Base-by-base conservation (phyloP, 2,888 invertebrate species). In the Thera obeliscata region DNA sequence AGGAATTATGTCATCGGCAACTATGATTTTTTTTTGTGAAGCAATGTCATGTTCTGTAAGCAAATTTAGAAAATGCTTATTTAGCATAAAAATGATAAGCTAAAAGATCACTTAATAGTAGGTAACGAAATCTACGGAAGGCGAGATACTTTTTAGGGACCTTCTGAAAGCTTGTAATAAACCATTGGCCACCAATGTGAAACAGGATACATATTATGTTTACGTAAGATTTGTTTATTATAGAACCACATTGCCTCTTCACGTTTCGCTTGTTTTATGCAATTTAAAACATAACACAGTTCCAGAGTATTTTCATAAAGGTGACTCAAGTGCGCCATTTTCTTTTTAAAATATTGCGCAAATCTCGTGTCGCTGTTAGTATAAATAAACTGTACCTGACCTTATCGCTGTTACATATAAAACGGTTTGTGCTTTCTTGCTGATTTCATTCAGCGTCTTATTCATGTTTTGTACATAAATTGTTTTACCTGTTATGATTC, bases 371-470 rank as follows among this genome's bases (percentile, higher is more conserved):
- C 70, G 67, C 61, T 69, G 70, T 50, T 33, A 33, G 52, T 78
- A 77, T 69, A 76, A 78, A 81, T 80, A 76, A 77, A 74, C 72
- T 73, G 71, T 73, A 77, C 70, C 73, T 82, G 82, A 82, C 78
- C 81, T 83, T 82, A 83, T 84, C 83, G 78, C 70, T 70, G 72
- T 83, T 78, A 76, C 76, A 83, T 80, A 81, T 79, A 81, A 81
- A 82, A 73, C 76, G 61, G 67, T 72, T 70, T 73, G 73, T 61
- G 73, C 71, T 79, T 78, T 67, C 75, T 74, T 76, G 74, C 68
- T 71, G 71, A 69, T 67, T 70, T 71, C 50, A 58, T 65, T 72
- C 67, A 35, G 49, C 59, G n/a, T 57, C 48, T 41, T 66, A 66
- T 66, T 71, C 2, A 9, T 46, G 8, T 43, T 7, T 43, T 43